Conservation (phyloP, 2,797 vertebrate genomes). For the Acipenser oxyrinchus region DNA sequence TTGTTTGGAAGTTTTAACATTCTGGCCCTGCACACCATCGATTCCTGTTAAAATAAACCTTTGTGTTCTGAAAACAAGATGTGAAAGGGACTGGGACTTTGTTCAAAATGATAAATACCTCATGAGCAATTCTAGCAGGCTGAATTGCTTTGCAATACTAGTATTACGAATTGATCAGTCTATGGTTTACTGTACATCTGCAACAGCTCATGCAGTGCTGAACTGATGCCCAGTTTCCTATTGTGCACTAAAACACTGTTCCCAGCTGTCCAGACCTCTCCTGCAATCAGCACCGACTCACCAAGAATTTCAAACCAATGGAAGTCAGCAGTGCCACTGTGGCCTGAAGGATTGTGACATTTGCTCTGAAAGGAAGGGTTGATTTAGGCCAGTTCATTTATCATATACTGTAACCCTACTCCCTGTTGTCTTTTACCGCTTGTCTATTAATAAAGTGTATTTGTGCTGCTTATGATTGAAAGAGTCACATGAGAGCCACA, state of each 20-base stretch:
- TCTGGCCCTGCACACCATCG: too few species aligned
- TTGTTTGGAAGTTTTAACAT: too few species aligned
- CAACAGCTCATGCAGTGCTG: too few species aligned
- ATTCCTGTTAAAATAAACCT: too few species aligned
- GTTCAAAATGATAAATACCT: not conserved
- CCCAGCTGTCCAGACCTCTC: conserved; percentile 23
- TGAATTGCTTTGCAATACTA: conserved; percentile 1
- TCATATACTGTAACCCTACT: conserved; percentile 4
- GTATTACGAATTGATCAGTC: not conserved
- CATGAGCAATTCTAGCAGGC: not conserved
- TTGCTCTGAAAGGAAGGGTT: conserved; percentile 1
- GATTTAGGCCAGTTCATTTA: not conserved
- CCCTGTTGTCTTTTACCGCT: conserved; percentile 5
- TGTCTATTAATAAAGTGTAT: conserved; percentile 1
- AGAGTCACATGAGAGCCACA: not conserved
- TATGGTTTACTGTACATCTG: not conserved
- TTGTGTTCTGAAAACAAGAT: not conserved
- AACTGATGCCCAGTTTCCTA: not conserved
- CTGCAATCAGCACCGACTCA: conserved; percentile 19
- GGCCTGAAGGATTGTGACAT: not conserved
- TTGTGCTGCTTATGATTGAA: not conserved
- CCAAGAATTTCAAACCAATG: not conserved
- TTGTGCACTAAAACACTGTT: not conserved
- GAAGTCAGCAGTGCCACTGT: too few species aligned
- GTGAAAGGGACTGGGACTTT: not conserved